Evolutionary conservation across 2,888 invertebrate species (phyloP).

Genomic region (Glaucopsyche alexis): DNA sequence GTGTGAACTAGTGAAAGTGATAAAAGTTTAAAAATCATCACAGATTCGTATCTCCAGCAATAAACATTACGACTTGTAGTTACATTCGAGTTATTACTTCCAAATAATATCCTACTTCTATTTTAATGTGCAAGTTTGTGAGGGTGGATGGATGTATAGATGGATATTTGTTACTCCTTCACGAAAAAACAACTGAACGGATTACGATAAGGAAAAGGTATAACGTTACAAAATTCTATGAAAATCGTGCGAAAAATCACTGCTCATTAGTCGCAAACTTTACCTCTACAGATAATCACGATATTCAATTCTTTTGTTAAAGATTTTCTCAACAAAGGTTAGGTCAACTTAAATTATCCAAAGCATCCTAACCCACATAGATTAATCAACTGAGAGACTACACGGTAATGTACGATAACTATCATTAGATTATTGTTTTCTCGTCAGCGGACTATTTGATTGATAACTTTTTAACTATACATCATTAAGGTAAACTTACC

Average conservation of each 20-base stretch:
- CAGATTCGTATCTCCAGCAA: constrained; percentile 3
- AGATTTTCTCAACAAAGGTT: constrained; percentile 25
- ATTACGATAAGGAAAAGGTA: background rate
- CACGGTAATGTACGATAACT: constrained; percentile 45
- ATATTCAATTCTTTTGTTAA: constrained; percentile 21
- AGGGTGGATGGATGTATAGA: too few species aligned
- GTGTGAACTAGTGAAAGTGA: constrained; percentile 13
- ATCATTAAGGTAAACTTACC: background rate
- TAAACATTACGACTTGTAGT: constrained; percentile 16
- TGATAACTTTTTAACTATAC: constrained; percentile 24
- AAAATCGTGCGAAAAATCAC: background rate
- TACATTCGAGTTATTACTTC: background rate
- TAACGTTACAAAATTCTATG: constrained; percentile 6
- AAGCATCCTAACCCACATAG: constrained; percentile 11
- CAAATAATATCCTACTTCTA: background rate
- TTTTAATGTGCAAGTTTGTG: too few species aligned
- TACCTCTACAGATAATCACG: constrained; percentile 2
- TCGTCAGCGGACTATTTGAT: constrained; percentile 42
- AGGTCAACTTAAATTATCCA: constrained; percentile 21
- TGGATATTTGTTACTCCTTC: too few species aligned
- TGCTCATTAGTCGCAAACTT: background rate
- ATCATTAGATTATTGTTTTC: constrained; percentile 54
- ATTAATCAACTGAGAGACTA: constrained; percentile 11
- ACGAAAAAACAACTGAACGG: too few species aligned
- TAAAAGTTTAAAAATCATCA: background rate